These are phyloP conservation scores for Vannuccia rotundouncinata DNA, from an alignment of 2,888 invertebrate genomes.

Conservation along the genomic window DNA sequence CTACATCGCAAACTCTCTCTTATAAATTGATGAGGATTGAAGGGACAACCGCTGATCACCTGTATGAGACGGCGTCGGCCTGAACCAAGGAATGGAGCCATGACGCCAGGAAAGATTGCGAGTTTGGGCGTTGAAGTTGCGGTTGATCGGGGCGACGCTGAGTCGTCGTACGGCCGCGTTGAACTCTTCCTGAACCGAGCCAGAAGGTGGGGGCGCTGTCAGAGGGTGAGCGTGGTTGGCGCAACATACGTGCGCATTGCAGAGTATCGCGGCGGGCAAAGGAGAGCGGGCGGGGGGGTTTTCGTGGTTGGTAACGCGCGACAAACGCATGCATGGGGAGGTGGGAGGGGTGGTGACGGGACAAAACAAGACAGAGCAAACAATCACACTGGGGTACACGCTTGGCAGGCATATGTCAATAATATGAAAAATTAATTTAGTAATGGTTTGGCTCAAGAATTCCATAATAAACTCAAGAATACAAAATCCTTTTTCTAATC, in stretches of 20 bases:
- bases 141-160: slow-evolving; percentile 55
- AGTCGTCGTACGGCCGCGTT: slow-evolving; percentile 47
- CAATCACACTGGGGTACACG: not conserved
- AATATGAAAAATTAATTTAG: not conserved
- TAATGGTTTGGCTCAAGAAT: not conserved
- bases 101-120: slow-evolving; percentile 55
- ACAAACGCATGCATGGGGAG: slow-evolving; percentile 3
- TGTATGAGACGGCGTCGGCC: not conserved
- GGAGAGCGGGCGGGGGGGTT: not conserved
- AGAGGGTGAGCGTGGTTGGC: not conserved
- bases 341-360: not conserved
- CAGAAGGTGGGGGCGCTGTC: slow-evolving; percentile 5
- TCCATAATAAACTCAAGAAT: too few relatives aligned
- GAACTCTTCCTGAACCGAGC: slow-evolving; percentile 39
- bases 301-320: not conserved
- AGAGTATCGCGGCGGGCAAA: not conserved
- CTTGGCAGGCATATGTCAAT: not conserved
- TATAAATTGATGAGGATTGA: too few relatives aligned
- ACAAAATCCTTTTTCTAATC: too few relatives aligned
- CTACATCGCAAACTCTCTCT: too few relatives aligned
- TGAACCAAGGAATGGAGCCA: slow-evolving; percentile 47
- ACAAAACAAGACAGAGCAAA: slow-evolving; percentile 18
- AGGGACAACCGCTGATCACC: too few relatives aligned
- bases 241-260: not conserved
- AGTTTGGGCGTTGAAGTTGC: slow-evolving; percentile 50